Percentiles rank a stretch among this genome's conserved stretches.
Evolutionary conservation across 2,888 invertebrate genomes (phyloP).

Genomic region (Habrosyne pyritoides): DNA sequence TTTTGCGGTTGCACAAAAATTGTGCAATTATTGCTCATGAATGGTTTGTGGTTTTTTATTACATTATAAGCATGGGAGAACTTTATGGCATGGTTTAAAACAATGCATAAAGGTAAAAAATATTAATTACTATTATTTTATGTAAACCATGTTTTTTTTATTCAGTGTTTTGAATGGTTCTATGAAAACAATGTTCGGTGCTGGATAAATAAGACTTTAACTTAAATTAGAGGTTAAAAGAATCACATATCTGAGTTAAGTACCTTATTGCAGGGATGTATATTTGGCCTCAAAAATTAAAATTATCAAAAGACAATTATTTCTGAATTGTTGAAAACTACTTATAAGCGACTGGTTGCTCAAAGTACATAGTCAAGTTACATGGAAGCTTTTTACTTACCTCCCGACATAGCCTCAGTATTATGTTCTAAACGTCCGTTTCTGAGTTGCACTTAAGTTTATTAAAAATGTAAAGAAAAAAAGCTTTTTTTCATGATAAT

Average conservation of each 20-base stretch:
- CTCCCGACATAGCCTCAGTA: conserved; percentile 7
- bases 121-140: too few relatives aligned
- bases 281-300: too few relatives aligned
- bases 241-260: too few relatives aligned
- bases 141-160: too few relatives aligned
- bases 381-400: not conserved
- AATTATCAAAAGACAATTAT: too few relatives aligned
- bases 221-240: too few relatives aligned
- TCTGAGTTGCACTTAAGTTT: conserved; percentile 46
- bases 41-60: not conserved
- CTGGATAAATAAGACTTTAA: too few relatives aligned
- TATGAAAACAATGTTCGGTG: too few relatives aligned
- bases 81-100: too few relatives aligned
- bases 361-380: not conserved
- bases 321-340: not conserved
- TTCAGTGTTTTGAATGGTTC: too few relatives aligned
- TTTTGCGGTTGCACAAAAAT: not conserved
- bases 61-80: not conserved
- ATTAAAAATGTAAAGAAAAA: conserved; percentile 52
- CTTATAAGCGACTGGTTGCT: not conserved
- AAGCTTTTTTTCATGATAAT: conserved; percentile 2
- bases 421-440: conserved; percentile 20
- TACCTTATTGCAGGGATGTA: too few relatives aligned
- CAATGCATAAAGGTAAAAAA: too few relatives aligned
- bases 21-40: not conserved